phyloP scores from a whole-genome alignment of 1,140 invertebrate genomes.

The Apis dorsata region DNA sequence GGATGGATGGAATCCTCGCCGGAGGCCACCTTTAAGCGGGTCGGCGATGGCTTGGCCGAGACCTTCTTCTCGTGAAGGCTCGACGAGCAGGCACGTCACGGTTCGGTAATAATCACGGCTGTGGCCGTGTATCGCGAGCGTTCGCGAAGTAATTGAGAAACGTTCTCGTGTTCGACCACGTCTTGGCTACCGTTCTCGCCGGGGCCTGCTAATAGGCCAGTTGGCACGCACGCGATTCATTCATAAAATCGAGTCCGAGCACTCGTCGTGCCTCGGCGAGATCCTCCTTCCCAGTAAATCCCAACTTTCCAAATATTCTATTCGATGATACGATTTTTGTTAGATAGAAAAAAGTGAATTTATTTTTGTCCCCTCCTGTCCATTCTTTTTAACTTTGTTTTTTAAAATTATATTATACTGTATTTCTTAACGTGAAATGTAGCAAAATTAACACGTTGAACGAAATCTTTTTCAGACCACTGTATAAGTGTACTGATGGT shows the following conservation, averaged over 20 bases:
- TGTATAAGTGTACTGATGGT: no score
- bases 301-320: no score
- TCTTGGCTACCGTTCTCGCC: constrained; percentile 64
- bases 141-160: constrained; percentile 55
- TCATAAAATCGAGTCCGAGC: constrained; percentile 56
- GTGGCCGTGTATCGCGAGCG: constrained; percentile 52
- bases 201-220: constrained; percentile 61
- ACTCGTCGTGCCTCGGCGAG: not conserved
- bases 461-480: no score
- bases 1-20: constrained; percentile 1
- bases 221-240: constrained; percentile 68
- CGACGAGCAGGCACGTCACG: constrained; percentile 58
- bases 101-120: constrained; percentile 65
- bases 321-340: no score
- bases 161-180: constrained; percentile 65
- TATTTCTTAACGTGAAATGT: no score
- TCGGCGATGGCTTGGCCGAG: constrained; percentile 61
- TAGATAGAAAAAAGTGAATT: no score
- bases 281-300: not conserved
- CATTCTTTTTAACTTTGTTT: no score
- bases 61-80: constrained; percentile 61
- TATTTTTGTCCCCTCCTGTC: no score
- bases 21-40: constrained; percentile 42
- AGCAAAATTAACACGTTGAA: no score
- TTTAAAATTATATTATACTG: no score